Conservation (phyloP, 2,113 vertebrate species). For the Nansenia antarctica region DNA sequence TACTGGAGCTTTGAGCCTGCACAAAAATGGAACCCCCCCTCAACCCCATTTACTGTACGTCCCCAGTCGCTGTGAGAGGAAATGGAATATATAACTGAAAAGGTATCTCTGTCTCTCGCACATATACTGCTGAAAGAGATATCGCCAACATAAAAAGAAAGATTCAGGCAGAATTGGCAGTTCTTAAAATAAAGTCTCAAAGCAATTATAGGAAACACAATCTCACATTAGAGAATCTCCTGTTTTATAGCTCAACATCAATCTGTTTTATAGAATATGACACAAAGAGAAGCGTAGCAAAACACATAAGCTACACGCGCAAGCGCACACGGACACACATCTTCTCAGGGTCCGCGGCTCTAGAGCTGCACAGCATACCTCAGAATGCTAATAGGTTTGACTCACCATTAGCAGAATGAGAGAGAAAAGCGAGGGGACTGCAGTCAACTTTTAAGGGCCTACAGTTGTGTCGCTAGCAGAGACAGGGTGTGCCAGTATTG, state of each 20-base stretch:
- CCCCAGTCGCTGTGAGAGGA: not conserved
- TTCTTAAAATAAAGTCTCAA: slow-evolving; percentile 47
- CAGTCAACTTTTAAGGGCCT: not conserved
- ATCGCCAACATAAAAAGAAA: slow-evolving; percentile 31
- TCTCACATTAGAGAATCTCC: slow-evolving; percentile 42
- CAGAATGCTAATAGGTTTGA: slow-evolving; percentile 10
- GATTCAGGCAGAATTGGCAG: slow-evolving; percentile 29
- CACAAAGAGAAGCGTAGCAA: slow-evolving; percentile 24
- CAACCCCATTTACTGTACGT: not conserved
- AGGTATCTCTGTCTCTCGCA: not conserved
- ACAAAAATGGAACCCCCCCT: not conserved
- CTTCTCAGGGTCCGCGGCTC: no score
- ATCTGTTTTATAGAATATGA: slow-evolving; percentile 50
- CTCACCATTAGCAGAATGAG: slow-evolving; percentile 20
- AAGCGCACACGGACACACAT: slow-evolving; percentile 16
- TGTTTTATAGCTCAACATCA: slow-evolving; percentile 53
- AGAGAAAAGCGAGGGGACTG: not conserved
- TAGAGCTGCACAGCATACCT: no score
- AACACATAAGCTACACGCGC: not conserved
- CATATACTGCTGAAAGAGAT: slow-evolving; percentile 28
- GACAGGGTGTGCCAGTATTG: not conserved
- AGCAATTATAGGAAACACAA: slow-evolving; percentile 60
- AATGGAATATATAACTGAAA: not conserved
- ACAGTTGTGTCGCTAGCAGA: not conserved
- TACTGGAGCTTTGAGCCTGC: not conserved